phyloP scores from a whole-genome alignment of 1,140 invertebrate genomes.

The Ganaspis sp. region DNA sequence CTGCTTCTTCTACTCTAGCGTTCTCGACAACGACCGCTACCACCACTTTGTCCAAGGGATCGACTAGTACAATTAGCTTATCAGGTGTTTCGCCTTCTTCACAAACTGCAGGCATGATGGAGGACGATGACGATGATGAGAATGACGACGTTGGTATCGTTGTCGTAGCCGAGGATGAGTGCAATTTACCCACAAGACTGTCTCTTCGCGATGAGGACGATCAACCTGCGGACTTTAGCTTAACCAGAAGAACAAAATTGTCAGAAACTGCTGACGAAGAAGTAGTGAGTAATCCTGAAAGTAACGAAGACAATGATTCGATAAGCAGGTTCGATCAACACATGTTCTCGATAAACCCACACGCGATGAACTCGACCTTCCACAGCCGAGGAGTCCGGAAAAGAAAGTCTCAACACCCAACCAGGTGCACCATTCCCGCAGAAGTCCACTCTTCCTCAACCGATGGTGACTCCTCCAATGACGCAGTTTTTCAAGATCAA shows the following conservation, averaged over 20 bases:
- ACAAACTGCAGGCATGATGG: constrained; percentile 64
- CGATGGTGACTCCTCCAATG: constrained; percentile 82
- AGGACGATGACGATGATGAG: constrained; percentile 79
- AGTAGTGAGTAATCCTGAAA: constrained; percentile 81
- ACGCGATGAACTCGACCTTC: constrained; percentile 62
- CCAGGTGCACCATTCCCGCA: constrained; percentile 83
- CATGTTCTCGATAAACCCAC: constrained; percentile 59
- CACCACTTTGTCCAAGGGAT: constrained; percentile 78
- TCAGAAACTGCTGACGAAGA: constrained; percentile 82
- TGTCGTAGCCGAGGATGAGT: constrained; percentile 65
- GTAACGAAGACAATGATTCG: constrained; percentile 83
- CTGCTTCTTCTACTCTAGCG: constrained; percentile 42
- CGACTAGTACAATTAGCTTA: constrained; percentile 48
- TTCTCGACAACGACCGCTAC: constrained; percentile 75
- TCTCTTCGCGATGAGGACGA: constrained; percentile 71
- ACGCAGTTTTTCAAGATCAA: constrained; percentile 78
- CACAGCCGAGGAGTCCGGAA: constrained; percentile 80
- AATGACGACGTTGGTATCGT: constrained; percentile 78
- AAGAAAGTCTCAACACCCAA: constrained; percentile 94
- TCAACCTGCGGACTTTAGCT: constrained; percentile 82
- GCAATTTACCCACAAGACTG: constrained; percentile 59
- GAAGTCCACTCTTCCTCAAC: constrained; percentile 79
- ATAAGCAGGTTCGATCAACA: constrained; percentile 68
- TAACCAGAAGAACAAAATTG: constrained; percentile 80
- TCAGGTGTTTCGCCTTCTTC: constrained; percentile 65